These are phyloP conservation scores for Sturnus vulgaris DNA, from an alignment of 2,113 vertebrate genomes.

Conservation along the genomic window DNA sequence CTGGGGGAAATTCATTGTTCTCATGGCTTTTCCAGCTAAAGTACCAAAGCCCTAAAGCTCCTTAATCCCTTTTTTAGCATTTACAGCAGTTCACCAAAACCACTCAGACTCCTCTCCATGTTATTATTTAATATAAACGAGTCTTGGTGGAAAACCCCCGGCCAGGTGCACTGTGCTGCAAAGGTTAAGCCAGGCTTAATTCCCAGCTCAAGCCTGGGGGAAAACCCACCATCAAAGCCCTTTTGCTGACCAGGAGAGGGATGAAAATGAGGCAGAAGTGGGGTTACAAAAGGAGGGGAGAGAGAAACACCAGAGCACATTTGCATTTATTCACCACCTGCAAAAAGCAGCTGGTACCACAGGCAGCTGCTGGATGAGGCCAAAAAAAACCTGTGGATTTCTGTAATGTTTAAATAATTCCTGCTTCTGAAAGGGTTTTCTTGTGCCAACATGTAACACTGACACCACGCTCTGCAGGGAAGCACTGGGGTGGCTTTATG, in stretches of 20 bases:
- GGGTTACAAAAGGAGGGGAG: not conserved
- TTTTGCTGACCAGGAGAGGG: not conserved
- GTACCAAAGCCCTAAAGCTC: not conserved
- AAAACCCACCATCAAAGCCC: not conserved
- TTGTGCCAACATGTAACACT: not conserved
- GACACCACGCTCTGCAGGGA: not conserved
- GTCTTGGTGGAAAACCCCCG: not conserved
- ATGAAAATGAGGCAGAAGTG: not conserved
- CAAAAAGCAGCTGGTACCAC: not conserved
- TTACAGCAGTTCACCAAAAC: not conserved
- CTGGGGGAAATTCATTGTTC: not conserved
- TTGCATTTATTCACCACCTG: slow-evolving; percentile 10
- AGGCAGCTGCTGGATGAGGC: not conserved
- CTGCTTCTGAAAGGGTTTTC: not conserved
- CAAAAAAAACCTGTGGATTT: not conserved
- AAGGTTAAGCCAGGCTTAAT: not conserved
- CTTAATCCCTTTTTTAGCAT: not conserved
- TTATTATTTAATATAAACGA: not conserved
- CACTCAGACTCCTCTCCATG: not conserved
- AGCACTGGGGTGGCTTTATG: not conserved
- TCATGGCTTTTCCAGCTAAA: not conserved
- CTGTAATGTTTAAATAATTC: not conserved
- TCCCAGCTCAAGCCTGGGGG: not conserved
- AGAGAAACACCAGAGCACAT: not conserved
- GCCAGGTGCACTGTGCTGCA: not conserved